These are phyloP conservation scores for Tolypeutes matacus DNA, from an alignment of 2,797 vertebrate species.

Conservation along the genomic window DNA sequence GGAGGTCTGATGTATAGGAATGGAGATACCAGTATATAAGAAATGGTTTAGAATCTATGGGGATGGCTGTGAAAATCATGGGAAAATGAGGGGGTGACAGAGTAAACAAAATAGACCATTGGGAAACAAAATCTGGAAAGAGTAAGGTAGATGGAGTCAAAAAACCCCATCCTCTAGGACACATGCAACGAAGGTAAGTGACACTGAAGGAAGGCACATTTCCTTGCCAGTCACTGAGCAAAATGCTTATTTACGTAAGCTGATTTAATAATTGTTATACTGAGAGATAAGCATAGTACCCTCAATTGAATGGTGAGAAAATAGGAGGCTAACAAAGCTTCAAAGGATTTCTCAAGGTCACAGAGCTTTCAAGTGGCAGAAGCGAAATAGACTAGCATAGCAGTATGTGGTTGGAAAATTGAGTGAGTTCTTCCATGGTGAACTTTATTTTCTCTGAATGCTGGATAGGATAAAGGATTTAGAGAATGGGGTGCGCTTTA, in stretches of 20 bases:
- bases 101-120: background rate
- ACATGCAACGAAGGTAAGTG: background rate
- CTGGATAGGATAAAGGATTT: background rate
- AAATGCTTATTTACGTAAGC: background rate
- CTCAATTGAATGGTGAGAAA: background rate
- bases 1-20: background rate
- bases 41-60: background rate
- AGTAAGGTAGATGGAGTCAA: background rate
- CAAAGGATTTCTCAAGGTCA: background rate
- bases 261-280: background rate
- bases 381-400: background rate
- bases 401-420: background rate
- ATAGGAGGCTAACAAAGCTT: background rate
- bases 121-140: conserved; percentile 11
- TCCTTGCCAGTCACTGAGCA: background rate
- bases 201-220: background rate
- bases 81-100: background rate
- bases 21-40: background rate
- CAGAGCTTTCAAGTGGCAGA: background rate
- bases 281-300: background rate
- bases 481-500: background rate
- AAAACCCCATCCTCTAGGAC: background rate
- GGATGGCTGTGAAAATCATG: background rate
- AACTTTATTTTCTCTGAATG: conserved; percentile 3
- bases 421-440: background rate